A percentile compares a stretch with the other conserved stretches of the same genome.
Conservation (phyloP, 1,140 invertebrate species). For the Aphelinus atriplicis region DNA sequence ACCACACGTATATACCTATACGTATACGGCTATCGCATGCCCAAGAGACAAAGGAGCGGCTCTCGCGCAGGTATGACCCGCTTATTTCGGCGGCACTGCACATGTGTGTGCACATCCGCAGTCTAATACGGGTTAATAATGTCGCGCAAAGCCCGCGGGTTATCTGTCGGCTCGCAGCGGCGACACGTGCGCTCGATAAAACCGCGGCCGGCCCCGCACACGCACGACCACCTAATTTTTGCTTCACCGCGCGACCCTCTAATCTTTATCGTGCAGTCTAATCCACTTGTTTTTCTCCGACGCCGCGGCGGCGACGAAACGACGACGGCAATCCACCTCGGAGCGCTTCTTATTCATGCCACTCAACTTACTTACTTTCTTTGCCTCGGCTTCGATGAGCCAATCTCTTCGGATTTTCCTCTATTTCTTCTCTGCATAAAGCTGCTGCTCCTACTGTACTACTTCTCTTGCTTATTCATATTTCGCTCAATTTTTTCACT, state of each 20-base stretch:
- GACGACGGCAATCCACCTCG: no score
- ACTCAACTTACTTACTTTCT: no score
- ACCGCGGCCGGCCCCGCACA: neutral
- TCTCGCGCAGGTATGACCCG: neutral
- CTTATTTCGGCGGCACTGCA: neutral
- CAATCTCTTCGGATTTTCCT: no score
- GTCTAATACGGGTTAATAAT: constrained; percentile 5
- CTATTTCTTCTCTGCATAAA: no score
- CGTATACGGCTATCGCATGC: neutral
- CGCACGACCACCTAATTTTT: neutral
- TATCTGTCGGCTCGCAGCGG: constrained; percentile 5
- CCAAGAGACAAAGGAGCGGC: neutral
- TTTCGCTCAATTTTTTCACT: no score
- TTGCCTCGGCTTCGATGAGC: no score
- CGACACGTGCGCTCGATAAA: constrained; percentile 19
- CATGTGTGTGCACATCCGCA: constrained; percentile 1
- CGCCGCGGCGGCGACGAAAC: no score
- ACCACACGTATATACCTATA: neutral
- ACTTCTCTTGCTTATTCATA: no score
- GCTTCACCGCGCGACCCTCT: neutral
- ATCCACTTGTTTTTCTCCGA: no score
- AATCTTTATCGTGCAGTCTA: neutral
- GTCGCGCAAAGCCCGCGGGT: neutral
- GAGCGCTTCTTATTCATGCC: no score
- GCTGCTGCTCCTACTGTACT: no score